Percentiles rank a stretch among this genome's conserved stretches.
Evolutionary conservation across 2,888 invertebrate genomes (phyloP).

Genomic region (Hipparchia semele): DNA sequence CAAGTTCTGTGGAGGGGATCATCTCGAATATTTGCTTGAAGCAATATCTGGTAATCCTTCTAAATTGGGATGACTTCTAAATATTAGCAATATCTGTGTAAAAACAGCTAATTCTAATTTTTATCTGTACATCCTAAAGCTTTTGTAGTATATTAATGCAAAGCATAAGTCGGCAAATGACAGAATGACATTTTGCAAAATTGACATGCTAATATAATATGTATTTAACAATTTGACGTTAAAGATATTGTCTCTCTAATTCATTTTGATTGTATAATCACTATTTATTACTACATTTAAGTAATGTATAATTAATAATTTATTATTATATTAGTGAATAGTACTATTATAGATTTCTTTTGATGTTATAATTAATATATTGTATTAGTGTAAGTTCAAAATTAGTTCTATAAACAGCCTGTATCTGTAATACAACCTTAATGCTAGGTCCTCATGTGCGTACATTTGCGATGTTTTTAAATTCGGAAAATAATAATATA

Average conservation of each 20-base stretch:
- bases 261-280: slow-evolving; percentile 75
- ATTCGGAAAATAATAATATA: not conserved
- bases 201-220: slow-evolving; percentile 23
- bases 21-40: slow-evolving; percentile 40
- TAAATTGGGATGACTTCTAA: slow-evolving; percentile 14
- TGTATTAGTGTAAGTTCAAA: slow-evolving; percentile 77
- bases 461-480: not conserved
- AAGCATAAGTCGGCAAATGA: slow-evolving; percentile 23
- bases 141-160: slow-evolving; percentile 36
- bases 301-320: slow-evolving; percentile 80
- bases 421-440: slow-evolving; percentile 59
- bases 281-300: slow-evolving; percentile 82
- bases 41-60: slow-evolving; percentile 37
- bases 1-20: slow-evolving; percentile 38
- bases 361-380: slow-evolving; percentile 78
- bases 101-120: slow-evolving; percentile 11
- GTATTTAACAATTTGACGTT: slow-evolving; percentile 58
- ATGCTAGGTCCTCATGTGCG: slow-evolving; percentile 25
- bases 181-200: slow-evolving; percentile 24
- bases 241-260: slow-evolving; percentile 80
- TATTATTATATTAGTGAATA: slow-evolving; percentile 78
- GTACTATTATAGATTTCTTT: slow-evolving; percentile 77
- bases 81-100: slow-evolving; percentile 15
- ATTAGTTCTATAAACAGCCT: slow-evolving; percentile 71
- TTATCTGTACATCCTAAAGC: slow-evolving; percentile 8